Base-by-base conservation (phyloP, 1,140 invertebrate genomes). In the Sitodiplosis mosellana region DNA sequence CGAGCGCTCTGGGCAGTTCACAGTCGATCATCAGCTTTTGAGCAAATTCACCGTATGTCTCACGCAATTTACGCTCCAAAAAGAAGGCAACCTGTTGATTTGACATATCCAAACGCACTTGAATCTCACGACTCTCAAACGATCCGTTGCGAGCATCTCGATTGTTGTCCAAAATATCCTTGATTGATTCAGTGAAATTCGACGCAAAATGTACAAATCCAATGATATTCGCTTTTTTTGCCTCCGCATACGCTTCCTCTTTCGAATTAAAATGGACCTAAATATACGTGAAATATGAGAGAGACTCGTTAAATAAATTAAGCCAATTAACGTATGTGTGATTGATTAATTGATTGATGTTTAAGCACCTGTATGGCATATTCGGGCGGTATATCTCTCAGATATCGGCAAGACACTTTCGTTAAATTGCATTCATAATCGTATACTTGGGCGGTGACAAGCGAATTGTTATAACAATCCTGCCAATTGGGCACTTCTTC, bases 111-210 rank as follows among this genome's bases (percentile, higher is more conserved):
- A 64, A 58, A 45, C 60, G 60, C 4, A 85, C 65, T 50, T 70
- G 63, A 8, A 87, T 72, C 49, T 76, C 69, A 38, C 80, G 73
- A 11, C 66, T 61, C 1, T 69, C 52, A 33, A 83, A 60, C 1
- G 71, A 69, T 8, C 68, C 64, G 6, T 72, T 66, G 4, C 60
- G 53, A 0, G 62, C 58, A 48, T 61, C 59, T 1, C 64, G 58
- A 2, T 75, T 73, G 33, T 75, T 64, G 12, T 76, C 66, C 1
- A 78, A 49, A 38, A 81, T 61, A 2, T 64, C 56, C 18, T 72
- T 61, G 0, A 84, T 60, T 6, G 78, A 72, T 19, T 66, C 55
- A 0, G 87, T 82, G 59, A 89, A 93, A 62, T 89, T 89, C 21
- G 64, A 56, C 0, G 72, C 59, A 54, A 93, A 80, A 51, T 78